phyloP scores from a whole-genome alignment of 2,888 invertebrate species.

The Phoronis australis region DNA sequence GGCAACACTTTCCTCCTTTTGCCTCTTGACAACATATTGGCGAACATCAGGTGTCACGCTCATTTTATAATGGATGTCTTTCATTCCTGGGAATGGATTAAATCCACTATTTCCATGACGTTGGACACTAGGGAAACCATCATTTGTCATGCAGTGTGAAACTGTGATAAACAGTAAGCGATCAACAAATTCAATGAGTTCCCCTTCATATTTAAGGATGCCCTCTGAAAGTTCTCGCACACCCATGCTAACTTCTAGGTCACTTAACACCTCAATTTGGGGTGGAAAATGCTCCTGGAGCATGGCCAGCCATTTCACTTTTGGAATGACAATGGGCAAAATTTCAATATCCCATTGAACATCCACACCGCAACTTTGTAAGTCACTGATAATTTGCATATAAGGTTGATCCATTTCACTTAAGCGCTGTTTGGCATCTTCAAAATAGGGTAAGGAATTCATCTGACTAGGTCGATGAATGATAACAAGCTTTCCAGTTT shows the following conservation, averaged over 20 bases:
- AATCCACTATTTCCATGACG: constrained; percentile 20
- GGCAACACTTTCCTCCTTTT: too few species aligned
- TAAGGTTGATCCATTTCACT: constrained; percentile 37
- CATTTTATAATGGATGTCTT: constrained; percentile 26
- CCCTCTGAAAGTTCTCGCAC: constrained; percentile 46
- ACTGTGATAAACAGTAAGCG: constrained; percentile 43
- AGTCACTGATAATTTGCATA: constrained; percentile 36
- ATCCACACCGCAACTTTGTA: constrained; percentile 31
- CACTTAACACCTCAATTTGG: constrained; percentile 39
- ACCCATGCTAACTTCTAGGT: constrained; percentile 34
- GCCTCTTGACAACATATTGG: constrained; percentile 4
- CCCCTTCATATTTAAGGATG: constrained; percentile 42
- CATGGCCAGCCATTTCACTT: constrained; percentile 43
- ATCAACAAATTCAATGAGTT: constrained; percentile 41
- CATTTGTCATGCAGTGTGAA: constrained; percentile 18
- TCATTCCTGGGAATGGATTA: constrained; percentile 15
- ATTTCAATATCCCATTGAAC: constrained; percentile 46
- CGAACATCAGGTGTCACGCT: constrained; percentile 21
- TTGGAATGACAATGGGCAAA: constrained; percentile 37
- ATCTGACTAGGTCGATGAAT: constrained; percentile 38
- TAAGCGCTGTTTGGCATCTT: constrained; percentile 31
- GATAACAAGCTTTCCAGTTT: constrained; percentile 35
- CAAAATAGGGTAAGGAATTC: constrained; percentile 41
- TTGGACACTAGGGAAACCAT: constrained; percentile 24
- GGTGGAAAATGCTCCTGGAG: constrained; percentile 39